Percentiles rank a stretch among this genome's conserved stretches.
Evolutionary conservation across 2,113 vertebrate species (phyloP).

Genomic region (Periophthalmodon schlosseri): DNA sequence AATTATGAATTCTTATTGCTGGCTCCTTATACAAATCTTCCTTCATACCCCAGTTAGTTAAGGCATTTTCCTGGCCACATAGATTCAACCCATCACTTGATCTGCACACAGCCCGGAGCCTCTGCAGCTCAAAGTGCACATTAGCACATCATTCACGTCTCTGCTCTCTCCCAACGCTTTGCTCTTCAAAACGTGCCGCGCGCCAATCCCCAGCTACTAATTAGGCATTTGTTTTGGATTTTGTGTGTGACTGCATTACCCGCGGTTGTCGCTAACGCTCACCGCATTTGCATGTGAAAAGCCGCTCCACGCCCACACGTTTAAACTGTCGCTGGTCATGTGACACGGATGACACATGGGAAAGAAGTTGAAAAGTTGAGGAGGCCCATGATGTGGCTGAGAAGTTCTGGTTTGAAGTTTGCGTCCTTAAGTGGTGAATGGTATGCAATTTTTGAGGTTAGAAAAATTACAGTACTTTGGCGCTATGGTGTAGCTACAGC

Average conservation of each 20-base stretch:
- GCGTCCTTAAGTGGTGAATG: background rate
- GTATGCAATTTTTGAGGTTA: background rate
- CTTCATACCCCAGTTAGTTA: conserved; percentile 49
- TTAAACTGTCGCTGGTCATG: conserved; percentile 43
- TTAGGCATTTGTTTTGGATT: conserved; percentile 71
- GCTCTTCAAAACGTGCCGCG: conserved; percentile 44
- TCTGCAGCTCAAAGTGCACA: conserved; percentile 52
- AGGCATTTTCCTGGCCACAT: conserved; percentile 36
- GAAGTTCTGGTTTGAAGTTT: background rate
- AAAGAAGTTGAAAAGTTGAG: conserved; percentile 16
- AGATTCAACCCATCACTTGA: background rate
- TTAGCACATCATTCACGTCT: conserved; percentile 56
- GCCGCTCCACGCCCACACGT: conserved; percentile 47
- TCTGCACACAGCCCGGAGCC: conserved; percentile 14
- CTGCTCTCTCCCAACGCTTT: conserved; percentile 42
- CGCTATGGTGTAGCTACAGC: no score
- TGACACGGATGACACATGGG: conserved; percentile 45
- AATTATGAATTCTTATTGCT: background rate
- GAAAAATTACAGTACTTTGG: background rate
- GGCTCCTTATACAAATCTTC: conserved; percentile 9
- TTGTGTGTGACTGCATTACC: conserved; percentile 44
- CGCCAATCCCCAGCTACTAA: conserved; percentile 67
- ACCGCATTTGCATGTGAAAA: conserved; percentile 67
- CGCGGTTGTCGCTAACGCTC: conserved; percentile 42
- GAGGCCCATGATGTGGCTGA: background rate